Percentiles rank a stretch among this genome's conserved stretches.
Evolutionary conservation across 2,113 vertebrate species (phyloP).

Genomic region (Nipponia nippon): DNA sequence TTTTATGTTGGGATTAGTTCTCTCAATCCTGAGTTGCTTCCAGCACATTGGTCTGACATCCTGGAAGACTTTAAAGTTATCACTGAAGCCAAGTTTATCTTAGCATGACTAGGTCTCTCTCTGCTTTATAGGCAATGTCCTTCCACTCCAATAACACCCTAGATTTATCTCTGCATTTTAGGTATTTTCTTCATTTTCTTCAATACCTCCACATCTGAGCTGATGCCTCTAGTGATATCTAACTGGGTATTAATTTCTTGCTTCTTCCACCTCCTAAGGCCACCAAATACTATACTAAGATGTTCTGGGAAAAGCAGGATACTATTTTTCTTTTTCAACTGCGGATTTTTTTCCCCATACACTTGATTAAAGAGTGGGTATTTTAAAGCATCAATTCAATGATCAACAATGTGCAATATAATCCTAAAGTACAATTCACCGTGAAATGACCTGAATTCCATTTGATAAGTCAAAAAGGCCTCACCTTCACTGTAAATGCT

Average conservation of each 20-base stretch:
- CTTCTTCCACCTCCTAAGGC: neutral
- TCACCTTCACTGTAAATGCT: neutral
- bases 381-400: neutral
- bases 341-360: neutral
- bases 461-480: neutral
- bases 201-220: neutral
- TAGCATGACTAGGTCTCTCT: neutral
- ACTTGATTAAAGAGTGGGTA: neutral
- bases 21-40: neutral
- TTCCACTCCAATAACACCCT: neutral
- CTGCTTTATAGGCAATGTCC: neutral
- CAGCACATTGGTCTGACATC: neutral
- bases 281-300: neutral
- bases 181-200: neutral
- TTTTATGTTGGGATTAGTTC: neutral
- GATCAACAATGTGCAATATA: neutral
- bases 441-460: neutral
- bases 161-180: neutral
- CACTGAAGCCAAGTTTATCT: neutral
- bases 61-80: neutral
- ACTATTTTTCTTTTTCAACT: neutral
- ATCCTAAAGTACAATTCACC: neutral
- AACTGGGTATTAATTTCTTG: neutral
- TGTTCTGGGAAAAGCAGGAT: neutral
- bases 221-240: neutral